Base-by-base conservation (phyloP, 2,797 vertebrate species). In the Vireo griseus region DNA sequence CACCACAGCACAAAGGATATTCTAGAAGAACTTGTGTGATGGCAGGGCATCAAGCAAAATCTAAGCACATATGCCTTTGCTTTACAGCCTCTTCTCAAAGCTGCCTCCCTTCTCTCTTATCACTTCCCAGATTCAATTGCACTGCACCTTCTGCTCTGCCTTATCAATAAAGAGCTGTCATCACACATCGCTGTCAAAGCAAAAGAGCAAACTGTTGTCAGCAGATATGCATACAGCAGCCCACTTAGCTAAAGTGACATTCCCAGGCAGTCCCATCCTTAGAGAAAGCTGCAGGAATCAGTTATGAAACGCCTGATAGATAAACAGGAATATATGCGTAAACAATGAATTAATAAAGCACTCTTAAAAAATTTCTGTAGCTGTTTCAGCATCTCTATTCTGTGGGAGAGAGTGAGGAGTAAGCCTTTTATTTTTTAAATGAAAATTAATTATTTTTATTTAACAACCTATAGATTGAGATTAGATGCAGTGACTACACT, bases 181-280 rank as follows among this genome's bases (percentile, higher is more conserved):
- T 93, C 88, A 79, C 90, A 90, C 92, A 50, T 88, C 11, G 5
- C 94, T 96, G 91, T 88, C 94, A 96, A 88, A 95, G 92, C 95
- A 92, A 79, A 91, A 94, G 94, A 93, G 92, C 92, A 96, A 96
- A 94, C 95, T 91, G 84, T 88, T 90, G 82, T 96, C 92, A 94
- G 95, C 82, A 88, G 95, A 91, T 90, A 80, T 9, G 72, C 69
- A 42, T n/a, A 73, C 73, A 94, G 85, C 85, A 92, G 66, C 92
- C 76, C 76, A 33, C 90, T 91, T 75, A 86, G 79, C 82, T 59
- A 12, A 59, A 94, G n/a, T 59, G 91, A 90, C 82, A 55, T 88
- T 84, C 75, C 68, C 62, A 68, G 82, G 8, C 69, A 69, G 55
- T 16, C 84, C 81, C 44, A 9, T 82, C 78, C 75, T 59, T 21